A percentile compares a stretch with the other conserved stretches of the same genome.
Evolutionary conservation across 2,113 vertebrate species (phyloP).

Genomic region (Entelurus aequoreus): DNA sequence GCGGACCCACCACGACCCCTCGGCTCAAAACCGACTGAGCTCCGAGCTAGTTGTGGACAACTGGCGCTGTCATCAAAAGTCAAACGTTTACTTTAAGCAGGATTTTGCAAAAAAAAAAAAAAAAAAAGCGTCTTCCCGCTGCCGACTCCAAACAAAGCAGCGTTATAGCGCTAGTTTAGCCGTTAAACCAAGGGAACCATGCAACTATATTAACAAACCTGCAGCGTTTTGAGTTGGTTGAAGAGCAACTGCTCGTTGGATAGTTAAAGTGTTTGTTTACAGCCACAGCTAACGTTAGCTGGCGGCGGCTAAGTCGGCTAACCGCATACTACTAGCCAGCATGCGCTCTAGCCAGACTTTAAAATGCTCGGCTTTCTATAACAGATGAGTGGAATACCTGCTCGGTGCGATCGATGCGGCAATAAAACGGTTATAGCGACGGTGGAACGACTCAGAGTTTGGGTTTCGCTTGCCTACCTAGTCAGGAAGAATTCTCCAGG

Average conservation of each 20-base stretch:
- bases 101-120: no score
- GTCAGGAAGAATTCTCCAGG: conserved; percentile 17
- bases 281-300: conserved; percentile 47
- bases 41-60: conserved; percentile 38
- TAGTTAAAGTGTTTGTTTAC: conserved; percentile 59
- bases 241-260: conserved; percentile 4
- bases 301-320: conserved; percentile 38
- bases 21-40: conserved; percentile 32
- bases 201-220: neutral
- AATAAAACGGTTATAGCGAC: neutral
- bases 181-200: neutral
- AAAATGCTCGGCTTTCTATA: neutral
- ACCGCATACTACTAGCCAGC: conserved; percentile 19
- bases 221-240: neutral
- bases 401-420: neutral
- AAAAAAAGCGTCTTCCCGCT: neutral
- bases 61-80: conserved; percentile 55
- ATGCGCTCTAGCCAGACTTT: neutral
- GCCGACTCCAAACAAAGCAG: neutral
- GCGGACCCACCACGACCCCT: conserved; percentile 19
- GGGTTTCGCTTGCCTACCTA: conserved; percentile 18
- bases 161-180: neutral
- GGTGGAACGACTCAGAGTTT: conserved; percentile 11
- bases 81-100: conserved; percentile 17
- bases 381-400: neutral